These are phyloP conservation scores for Polydrusus pterygomalis DNA, from an alignment of 2,888 invertebrate species.

Conservation along the genomic window DNA sequence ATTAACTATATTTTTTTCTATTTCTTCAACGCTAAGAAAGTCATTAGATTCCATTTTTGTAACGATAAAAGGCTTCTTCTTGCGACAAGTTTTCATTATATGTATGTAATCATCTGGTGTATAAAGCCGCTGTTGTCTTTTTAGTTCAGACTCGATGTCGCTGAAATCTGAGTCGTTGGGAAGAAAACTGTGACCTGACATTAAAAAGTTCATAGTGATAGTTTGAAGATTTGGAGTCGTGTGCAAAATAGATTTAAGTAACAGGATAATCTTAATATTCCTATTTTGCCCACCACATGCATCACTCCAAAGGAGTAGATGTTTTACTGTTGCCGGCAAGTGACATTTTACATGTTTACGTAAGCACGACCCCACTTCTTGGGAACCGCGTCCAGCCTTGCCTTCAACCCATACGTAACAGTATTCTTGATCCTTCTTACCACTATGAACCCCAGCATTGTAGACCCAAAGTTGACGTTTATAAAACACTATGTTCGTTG, in stretches of 20 bases:
- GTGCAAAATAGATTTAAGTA: slow-evolving; percentile 32
- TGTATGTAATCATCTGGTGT: slow-evolving; percentile 9
- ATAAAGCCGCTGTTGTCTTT: slow-evolving; percentile 34
- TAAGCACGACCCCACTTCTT: slow-evolving; percentile 56
- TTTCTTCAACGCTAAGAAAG: slow-evolving; percentile 27
- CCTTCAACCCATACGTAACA: slow-evolving; percentile 58
- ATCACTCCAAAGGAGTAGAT: slow-evolving; percentile 51
- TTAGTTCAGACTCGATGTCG: slow-evolving; percentile 38
- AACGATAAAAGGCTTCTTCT: slow-evolving; percentile 49
- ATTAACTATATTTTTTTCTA: slow-evolving; percentile 23
- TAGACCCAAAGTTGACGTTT: slow-evolving; percentile 62
- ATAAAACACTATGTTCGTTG: slow-evolving; percentile 60
- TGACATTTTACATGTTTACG: slow-evolving; percentile 38
- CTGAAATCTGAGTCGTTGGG: slow-evolving; percentile 35
- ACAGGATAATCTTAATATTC: slow-evolving; percentile 38
- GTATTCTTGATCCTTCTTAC: slow-evolving; percentile 45
- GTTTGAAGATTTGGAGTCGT: slow-evolving; percentile 24
- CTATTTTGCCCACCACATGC: slow-evolving; percentile 59
- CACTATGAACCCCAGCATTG: slow-evolving; percentile 58
- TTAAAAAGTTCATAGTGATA: slow-evolving; percentile 36
- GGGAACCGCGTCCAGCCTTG: slow-evolving; percentile 59
- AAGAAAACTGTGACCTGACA: slow-evolving; percentile 27
- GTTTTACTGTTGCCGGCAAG: slow-evolving; percentile 47
- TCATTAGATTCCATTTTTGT: slow-evolving; percentile 35
- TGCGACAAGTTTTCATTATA: slow-evolving; percentile 23